These are phyloP conservation scores for Eupithecia subfuscata DNA, from an alignment of 2,888 invertebrate species.

Conservation along the genomic window DNA sequence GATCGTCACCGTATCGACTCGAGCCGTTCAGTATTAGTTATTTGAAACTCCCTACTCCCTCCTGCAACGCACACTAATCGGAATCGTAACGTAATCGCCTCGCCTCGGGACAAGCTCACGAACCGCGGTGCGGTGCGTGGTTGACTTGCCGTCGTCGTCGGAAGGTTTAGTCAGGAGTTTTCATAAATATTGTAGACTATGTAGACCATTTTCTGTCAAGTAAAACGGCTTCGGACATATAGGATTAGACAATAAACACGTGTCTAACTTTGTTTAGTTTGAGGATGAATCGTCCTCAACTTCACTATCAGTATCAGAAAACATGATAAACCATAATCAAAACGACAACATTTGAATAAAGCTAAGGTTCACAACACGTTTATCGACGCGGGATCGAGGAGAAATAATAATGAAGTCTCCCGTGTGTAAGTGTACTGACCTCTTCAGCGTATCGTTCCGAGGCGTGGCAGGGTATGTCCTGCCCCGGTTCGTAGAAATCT, in stretches of 20 bases:
- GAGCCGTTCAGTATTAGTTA: too few species aligned
- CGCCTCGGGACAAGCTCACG: too few species aligned
- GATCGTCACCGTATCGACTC: too few species aligned
- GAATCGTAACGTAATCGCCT: too few species aligned
- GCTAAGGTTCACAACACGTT: background rate
- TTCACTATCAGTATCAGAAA: background rate
- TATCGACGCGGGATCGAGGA: background rate
- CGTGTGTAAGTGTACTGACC: slow-evolving; percentile 1
- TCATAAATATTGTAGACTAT: background rate
- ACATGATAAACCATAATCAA: too few species aligned
- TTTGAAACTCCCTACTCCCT: too few species aligned
- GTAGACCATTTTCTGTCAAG: background rate
- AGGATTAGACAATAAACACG: background rate
- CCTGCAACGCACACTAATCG: too few species aligned
- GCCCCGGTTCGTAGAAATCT: background rate
- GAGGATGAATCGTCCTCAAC: background rate
- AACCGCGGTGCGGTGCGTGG: too few species aligned
- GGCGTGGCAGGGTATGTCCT: background rate
- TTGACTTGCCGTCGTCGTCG: too few species aligned
- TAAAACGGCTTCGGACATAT: background rate
- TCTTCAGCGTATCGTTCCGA: background rate
- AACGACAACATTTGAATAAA: too few species aligned
- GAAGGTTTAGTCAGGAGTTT: background rate
- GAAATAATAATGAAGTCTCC: background rate
- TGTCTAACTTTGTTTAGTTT: background rate